A percentile compares a stretch with the other conserved stretches of the same genome.
Evolutionary conservation across 1,140 invertebrate species (phyloP).

Genomic region (Oryctes rhinoceros): DNA sequence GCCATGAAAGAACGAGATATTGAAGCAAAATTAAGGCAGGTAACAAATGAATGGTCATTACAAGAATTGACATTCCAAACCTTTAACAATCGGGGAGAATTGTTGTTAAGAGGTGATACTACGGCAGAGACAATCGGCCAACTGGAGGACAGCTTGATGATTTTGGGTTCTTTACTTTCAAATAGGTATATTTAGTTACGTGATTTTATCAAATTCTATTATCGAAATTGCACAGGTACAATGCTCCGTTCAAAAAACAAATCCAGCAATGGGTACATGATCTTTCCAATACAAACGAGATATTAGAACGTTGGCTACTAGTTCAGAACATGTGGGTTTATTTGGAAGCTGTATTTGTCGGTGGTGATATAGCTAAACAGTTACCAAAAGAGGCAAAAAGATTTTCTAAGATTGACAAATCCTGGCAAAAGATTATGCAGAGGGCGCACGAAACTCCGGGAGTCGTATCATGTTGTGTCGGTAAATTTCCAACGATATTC

Average conservation of each 20-base stretch:
- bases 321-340: slow-evolving; percentile 99
- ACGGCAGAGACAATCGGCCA: slow-evolving; percentile 94
- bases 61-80: slow-evolving; percentile 93
- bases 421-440: slow-evolving; percentile 98
- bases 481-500: slow-evolving; percentile 55
- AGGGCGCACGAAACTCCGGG: slow-evolving; percentile 93
- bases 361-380: slow-evolving; percentile 97
- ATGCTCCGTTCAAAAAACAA: slow-evolving; percentile 94
- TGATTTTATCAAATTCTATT: background rate
- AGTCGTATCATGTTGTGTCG: slow-evolving; percentile 94
- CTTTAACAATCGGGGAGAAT: slow-evolving; percentile 94
- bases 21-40: slow-evolving; percentile 92
- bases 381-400: slow-evolving; percentile 93
- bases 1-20: slow-evolving; percentile 98
- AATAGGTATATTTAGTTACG: slow-evolving; percentile 70
- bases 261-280: slow-evolving; percentile 96
- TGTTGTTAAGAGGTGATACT: slow-evolving; percentile 90
- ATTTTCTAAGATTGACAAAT: slow-evolving; percentile 97
- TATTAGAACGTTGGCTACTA: slow-evolving; percentile 93
- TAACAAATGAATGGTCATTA: slow-evolving; percentile 94
- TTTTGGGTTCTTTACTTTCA: slow-evolving; percentile 90
- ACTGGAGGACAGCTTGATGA: slow-evolving; percentile 95
- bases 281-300: slow-evolving; percentile 95
- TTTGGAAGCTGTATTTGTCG: slow-evolving; percentile 96
- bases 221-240: slow-evolving; percentile 74